These are phyloP conservation scores for Doryteuthis pealeii DNA, from an alignment of 1,140 invertebrate genomes.

Conservation along the genomic window DNA sequence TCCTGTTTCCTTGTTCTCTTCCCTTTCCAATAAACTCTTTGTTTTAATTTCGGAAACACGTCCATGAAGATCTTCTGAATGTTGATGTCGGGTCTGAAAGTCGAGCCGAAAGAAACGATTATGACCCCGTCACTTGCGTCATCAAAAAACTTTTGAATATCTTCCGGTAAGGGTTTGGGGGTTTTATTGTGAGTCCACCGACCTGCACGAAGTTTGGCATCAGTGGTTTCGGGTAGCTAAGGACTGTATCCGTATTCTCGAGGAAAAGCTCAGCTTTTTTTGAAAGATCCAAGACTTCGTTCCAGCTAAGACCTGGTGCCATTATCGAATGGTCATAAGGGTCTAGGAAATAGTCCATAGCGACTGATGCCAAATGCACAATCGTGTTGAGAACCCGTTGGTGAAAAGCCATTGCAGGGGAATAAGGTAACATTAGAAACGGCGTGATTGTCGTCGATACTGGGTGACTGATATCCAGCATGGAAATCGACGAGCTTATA, in stretches of 20 bases:
- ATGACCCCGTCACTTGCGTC: slow-evolving; percentile 19
- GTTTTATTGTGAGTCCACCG: slow-evolving; percentile 22
- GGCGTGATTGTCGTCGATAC: neutral
- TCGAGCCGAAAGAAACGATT: slow-evolving; percentile 21
- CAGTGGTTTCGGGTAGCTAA: slow-evolving; percentile 18
- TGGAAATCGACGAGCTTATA: neutral
- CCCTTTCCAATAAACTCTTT: slow-evolving; percentile 1
- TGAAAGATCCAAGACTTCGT: neutral
- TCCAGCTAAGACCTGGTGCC: neutral
- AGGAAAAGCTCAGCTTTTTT: slow-evolving; percentile 14
- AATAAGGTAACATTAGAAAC: too few relatives aligned
- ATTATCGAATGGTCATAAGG: neutral
- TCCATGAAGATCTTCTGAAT: slow-evolving; percentile 12
- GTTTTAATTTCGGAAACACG: slow-evolving; percentile 11
- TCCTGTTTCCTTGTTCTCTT: neutral
- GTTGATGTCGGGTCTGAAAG: neutral
- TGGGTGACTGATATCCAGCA: neutral
- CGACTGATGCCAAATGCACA: neutral
- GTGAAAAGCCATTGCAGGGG: slow-evolving; percentile 6
- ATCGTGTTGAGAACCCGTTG: slow-evolving; percentile 3
- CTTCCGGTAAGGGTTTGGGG: slow-evolving; percentile 17
- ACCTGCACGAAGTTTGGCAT: slow-evolving; percentile 21
- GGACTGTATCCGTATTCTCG: slow-evolving; percentile 16
- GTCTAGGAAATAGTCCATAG: neutral
- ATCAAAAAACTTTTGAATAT: slow-evolving; percentile 17